Conservation (phyloP, 2,888 invertebrate genomes). For the Noctua janthina region DNA sequence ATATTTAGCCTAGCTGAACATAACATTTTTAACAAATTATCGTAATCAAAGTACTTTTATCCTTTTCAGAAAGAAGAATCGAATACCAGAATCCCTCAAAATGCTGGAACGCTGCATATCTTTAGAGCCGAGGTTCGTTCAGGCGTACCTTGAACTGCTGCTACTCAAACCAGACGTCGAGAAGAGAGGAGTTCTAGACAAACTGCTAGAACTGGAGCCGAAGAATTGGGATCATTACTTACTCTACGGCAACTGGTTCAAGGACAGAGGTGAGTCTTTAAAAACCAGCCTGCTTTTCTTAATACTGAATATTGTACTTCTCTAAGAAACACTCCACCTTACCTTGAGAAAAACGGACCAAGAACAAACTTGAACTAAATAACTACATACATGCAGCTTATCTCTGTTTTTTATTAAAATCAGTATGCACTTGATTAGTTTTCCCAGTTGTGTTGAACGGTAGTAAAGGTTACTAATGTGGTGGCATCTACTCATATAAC, state of each 20-base stretch:
- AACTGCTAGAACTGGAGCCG: constrained; percentile 92
- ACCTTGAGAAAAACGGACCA: background rate
- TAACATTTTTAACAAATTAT: background rate
- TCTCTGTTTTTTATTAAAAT: background rate
- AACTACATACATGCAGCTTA: background rate
- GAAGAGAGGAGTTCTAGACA: constrained; percentile 90
- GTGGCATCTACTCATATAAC: background rate
- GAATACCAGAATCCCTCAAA: constrained; percentile 91
- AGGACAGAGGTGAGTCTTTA: constrained; percentile 89
- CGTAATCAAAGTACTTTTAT: background rate
- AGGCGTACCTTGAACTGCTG: constrained; percentile 92
- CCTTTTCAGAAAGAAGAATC: constrained; percentile 91
- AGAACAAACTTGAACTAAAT: background rate
- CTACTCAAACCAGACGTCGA: constrained; percentile 89
- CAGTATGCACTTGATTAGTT: background rate
- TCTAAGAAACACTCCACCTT: background rate
- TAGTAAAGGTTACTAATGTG: background rate
- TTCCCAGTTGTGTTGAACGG: background rate
- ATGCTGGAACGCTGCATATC: constrained; percentile 93
- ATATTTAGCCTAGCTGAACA: background rate
- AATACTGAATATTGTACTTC: too few relatives aligned
- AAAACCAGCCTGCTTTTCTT: background rate
- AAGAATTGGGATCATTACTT: constrained; percentile 92
- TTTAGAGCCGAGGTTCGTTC: constrained; percentile 92
- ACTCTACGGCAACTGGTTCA: constrained; percentile 93